Percentiles rank a stretch among this genome's conserved stretches.
These are phyloP conservation scores for Punctoribates punctum DNA, from an alignment of 2,888 invertebrate species.

Conservation along the genomic window DNA sequence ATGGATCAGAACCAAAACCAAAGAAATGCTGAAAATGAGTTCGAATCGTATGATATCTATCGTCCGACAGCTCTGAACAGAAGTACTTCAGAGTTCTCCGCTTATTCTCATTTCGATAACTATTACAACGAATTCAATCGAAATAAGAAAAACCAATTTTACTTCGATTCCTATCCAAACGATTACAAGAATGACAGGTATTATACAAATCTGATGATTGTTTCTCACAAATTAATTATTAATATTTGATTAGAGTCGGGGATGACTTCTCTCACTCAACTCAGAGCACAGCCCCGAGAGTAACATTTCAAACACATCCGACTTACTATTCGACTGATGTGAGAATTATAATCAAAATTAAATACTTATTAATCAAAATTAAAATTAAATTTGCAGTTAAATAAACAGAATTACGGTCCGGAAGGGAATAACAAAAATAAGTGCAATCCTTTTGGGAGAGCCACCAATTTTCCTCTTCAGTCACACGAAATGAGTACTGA, in stretches of 20 bases:
- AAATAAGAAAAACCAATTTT: slow-evolving; percentile 29
- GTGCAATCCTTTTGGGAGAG: not conserved
- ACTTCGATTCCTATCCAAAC: not conserved
- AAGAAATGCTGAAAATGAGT: not conserved
- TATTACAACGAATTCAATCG: slow-evolving; percentile 4
- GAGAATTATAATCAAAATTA: slow-evolving; percentile 3
- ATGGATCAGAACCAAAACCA: not conserved
- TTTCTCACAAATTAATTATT: not conserved
- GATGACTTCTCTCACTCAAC: not conserved
- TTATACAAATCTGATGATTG: no score
- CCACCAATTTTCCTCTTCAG: not conserved
- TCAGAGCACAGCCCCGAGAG: slow-evolving; percentile 37
- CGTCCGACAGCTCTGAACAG: slow-evolving; percentile 12
- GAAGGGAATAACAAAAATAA: not conserved
- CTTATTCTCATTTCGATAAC: slow-evolving; percentile 24
- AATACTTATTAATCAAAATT: not conserved
- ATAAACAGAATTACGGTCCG: slow-evolving; percentile 16
- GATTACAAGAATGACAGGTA: not conserved
- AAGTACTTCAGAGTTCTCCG: not conserved
- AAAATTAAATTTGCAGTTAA: not conserved
- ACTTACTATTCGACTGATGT: slow-evolving; percentile 42
- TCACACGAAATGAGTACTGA: slow-evolving; percentile 48
- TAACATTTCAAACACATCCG: slow-evolving; percentile 46
- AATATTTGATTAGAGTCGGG: not conserved
- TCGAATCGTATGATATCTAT: slow-evolving; percentile 31